Evolutionary conservation across 2,113 vertebrate species (phyloP), one percentile per base, ranked within the genome.

Genomic region (Ardeotis arabs): DNA sequence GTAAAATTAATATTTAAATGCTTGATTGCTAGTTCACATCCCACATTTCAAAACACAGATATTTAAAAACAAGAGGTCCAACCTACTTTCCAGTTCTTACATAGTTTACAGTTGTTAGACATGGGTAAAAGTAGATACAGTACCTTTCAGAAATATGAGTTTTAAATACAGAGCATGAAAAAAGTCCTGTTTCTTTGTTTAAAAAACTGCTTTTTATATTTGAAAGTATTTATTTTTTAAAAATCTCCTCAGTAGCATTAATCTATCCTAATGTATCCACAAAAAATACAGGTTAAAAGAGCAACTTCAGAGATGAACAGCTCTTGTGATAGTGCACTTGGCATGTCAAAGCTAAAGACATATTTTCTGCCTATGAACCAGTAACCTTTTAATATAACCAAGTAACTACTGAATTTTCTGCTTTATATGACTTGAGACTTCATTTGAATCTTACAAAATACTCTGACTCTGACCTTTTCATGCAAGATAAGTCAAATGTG

Each of bases 401-500:
- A 92, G 70, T 85, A 73, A 56, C 11, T 64, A 76, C 73, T 44
- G 88, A 95, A 94, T 96, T 96, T 93, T 96, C 76, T 82, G 41
- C 66, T 82, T 44, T 84, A 41, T 68, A n/a, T 78, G 47, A 84
- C 76, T 91, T 90, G 87, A 89, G 68, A 96, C 37, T 96, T 96
- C 63, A 90, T 95, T 41, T 96, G 91, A 96, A 91, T 97, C n/a
- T 81, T 90, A 68, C 64, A 81, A 94, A 96, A 89, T 89, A 44
- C 59, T 96, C 73, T 67, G 64, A 69, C 49, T 96, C 72, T 97
- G 97, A 97, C 94, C 95, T 97, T 97, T 97, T 85, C 89, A 80
- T 91, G 96, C 85, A 94, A 91, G 96, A 84, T 87, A 93, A 96
- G 85, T 96, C 90, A 96, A 91, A 97, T 27, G 90, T 62, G 74